Base-by-base conservation (phyloP, 64 coral and sea anemone species). In the Stichodactyla helianthus region DNA sequence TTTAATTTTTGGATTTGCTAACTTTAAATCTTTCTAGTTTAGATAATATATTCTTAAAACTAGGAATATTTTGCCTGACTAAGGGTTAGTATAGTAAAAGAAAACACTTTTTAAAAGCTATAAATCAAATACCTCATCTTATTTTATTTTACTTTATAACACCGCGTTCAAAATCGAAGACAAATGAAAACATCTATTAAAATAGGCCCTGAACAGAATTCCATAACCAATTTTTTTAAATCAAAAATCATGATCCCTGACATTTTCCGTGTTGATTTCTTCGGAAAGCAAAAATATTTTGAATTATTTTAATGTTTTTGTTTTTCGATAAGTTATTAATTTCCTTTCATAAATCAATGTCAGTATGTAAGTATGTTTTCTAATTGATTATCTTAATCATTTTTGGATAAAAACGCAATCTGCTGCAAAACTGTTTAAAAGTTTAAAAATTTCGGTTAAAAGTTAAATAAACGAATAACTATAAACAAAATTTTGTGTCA, bases 331-430 rank as follows among this genome's bases (percentile, higher is more conserved):
- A n/a, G 19, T n/a, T n/a, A 62, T 20, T 22, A n/a, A 22, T 65
- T 65, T 65, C 62, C 62, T 65, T 65, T 65, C 62, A 65, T 65
- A 65, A 65, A 65, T 65, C 62, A 65, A 65, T 65, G 62, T 65
- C 62, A 65, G 7, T n/a, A 65, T 23, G 22, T 15, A 58, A 11
- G 55, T 11, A 58, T 58, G 55, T 9, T 58, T 31, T 74, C n/a
- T 10, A 26, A 11, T 58, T 58, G 27, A 31, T 9, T 74, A 27
- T 11, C 13, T 26, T 74, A 0, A 74, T 74, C 8, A 7, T 22
- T n/a, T 27, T 74, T 74, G 68, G 1, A 11, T n/a, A 65, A 65
- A 65, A 65, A 65, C 62, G 26, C 2, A 3, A 74, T 13, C 25
- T 74, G 6, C 2, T 35, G 25, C 9, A 58, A 23, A 74, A 11